These are phyloP conservation scores for Psammodynastes pulverulentus DNA, from an alignment of 2,113 vertebrate genomes.

Conservation along the genomic window DNA sequence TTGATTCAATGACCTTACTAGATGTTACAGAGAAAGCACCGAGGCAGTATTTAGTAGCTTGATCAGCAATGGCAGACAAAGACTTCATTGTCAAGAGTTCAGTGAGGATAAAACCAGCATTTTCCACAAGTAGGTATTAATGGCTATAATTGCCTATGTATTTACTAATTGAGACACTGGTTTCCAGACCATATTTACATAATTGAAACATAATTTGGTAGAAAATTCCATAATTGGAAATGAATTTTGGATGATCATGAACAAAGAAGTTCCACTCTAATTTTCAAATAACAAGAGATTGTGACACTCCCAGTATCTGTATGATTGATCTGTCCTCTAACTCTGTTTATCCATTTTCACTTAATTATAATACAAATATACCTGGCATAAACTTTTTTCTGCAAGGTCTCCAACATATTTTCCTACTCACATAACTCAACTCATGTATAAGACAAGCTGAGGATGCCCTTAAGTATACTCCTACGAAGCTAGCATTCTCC, in stretches of 20 bases:
- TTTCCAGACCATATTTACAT: background rate
- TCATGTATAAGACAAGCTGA: background rate
- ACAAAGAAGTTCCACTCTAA: background rate
- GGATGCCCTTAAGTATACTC: background rate
- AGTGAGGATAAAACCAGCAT: background rate
- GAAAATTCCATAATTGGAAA: background rate
- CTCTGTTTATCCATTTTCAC: background rate
- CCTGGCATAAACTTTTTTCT: background rate
- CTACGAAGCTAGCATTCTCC: background rate
- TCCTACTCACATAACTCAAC: background rate
- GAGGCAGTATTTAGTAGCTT: conserved; percentile 55
- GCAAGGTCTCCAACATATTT: background rate
- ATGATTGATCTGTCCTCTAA: background rate
- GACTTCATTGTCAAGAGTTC: background rate
- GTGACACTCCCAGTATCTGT: background rate
- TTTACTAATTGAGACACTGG: background rate
- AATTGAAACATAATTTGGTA: background rate
- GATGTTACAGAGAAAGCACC: conserved; percentile 22
- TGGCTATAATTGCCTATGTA: accelerated
- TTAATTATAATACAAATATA: background rate
- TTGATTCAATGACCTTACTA: conserved; percentile 36
- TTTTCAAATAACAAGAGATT: background rate
- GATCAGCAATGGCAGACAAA: conserved; percentile 36
- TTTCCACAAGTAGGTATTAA: background rate
- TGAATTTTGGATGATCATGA: background rate